Conservation (phyloP, 2,797 vertebrate species). For the Trachops cirrhosus region DNA sequence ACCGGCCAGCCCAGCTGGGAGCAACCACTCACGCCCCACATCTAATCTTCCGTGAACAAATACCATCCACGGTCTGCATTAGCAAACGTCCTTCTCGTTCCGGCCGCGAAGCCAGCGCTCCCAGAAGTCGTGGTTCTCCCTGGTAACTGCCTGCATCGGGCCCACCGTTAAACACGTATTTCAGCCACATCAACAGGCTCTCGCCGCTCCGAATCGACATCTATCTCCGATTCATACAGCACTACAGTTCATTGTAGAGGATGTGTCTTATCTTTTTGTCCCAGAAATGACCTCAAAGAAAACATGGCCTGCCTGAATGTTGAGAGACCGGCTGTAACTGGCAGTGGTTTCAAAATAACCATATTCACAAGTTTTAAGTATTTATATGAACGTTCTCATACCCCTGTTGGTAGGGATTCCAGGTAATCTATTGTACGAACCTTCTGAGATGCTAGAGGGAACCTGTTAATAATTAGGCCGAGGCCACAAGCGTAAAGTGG, state of each 20-base stretch:
- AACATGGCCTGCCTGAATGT: background rate
- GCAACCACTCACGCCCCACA: conserved; percentile 56
- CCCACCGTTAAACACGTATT: background rate
- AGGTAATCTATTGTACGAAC: background rate
- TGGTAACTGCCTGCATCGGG: background rate
- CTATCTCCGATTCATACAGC: background rate
- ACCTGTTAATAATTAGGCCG: background rate
- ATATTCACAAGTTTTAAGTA: background rate
- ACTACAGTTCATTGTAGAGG: background rate
- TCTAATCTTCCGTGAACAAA: conserved; percentile 72
- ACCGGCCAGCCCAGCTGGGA: conserved; percentile 71
- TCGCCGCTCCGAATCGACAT: background rate
- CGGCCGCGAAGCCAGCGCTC: background rate
- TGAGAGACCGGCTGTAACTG: background rate
- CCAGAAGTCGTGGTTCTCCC: background rate
- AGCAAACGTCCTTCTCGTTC: conserved; percentile 62
- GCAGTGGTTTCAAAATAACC: background rate
- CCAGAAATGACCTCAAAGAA: background rate
- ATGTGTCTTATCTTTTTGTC: background rate
- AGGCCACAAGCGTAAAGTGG: background rate
- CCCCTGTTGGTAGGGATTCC: background rate
- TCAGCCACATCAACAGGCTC: background rate
- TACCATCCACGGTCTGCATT: conserved; percentile 74
- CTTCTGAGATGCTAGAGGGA: background rate
- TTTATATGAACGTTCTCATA: background rate